Percentiles rank a stretch among this genome's conserved stretches.
Evolutionary conservation across 2,113 vertebrate genomes (phyloP).

Genomic region (Solenodon paradoxus): DNA sequence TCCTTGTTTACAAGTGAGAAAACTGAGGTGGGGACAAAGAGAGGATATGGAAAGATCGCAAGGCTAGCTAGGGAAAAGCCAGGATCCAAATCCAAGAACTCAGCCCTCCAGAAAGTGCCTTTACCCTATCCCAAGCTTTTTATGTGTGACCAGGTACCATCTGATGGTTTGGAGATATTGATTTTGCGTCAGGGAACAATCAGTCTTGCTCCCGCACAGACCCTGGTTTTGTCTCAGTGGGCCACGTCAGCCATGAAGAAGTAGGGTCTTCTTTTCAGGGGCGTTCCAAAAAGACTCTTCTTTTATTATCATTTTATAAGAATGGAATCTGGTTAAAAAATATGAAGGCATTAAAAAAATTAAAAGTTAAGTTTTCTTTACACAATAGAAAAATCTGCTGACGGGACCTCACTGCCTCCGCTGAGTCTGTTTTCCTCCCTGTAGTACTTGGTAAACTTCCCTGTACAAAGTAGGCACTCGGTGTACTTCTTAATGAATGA

Average conservation of each 20-base stretch:
- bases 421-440: not conserved
- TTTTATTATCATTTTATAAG: not conserved
- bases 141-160: not conserved
- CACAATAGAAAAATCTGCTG: not conserved
- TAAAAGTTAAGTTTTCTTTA: not conserved
- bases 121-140: not conserved
- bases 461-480: not conserved
- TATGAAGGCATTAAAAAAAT: not conserved
- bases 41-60: not conserved
- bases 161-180: not conserved
- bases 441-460: not conserved
- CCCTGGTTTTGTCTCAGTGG: not conserved
- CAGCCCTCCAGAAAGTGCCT: not conserved
- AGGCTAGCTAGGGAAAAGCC: not conserved
- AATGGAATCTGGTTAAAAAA: not conserved
- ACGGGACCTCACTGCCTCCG: not conserved
- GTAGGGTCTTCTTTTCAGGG: not conserved
- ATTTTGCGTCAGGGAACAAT: not conserved
- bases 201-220: not conserved
- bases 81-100: not conserved
- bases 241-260: not conserved
- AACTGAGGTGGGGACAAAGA: not conserved
- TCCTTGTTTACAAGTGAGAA: slow-evolving; percentile 49
- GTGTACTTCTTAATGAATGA: not conserved
- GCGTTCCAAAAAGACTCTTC: not conserved